Percentiles rank a stretch among this genome's conserved stretches.
Evolutionary conservation across 2,113 vertebrate genomes (phyloP).

Genomic region (Catharus bicknelli): DNA sequence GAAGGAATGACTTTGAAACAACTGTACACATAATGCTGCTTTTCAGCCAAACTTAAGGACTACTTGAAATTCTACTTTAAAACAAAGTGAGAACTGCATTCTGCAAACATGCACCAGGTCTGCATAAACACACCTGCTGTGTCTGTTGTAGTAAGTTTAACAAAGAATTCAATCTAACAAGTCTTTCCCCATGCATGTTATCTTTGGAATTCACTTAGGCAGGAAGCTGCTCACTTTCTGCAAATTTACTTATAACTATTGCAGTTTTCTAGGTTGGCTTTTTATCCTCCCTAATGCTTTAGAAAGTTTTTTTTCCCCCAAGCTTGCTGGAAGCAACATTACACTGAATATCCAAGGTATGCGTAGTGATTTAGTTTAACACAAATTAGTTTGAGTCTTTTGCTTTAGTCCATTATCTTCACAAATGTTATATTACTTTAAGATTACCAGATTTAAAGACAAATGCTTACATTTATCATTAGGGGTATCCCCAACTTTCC

Average conservation of each 20-base stretch:
- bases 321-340: background rate
- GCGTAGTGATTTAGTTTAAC: background rate
- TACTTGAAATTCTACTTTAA: background rate
- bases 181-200: background rate
- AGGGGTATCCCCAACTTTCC: background rate
- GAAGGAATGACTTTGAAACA: background rate
- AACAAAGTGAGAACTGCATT: background rate
- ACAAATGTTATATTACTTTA: background rate
- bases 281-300: background rate
- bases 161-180: background rate
- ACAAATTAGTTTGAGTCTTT: background rate
- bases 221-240: background rate
- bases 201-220: background rate
- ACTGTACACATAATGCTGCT: background rate
- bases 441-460: background rate
- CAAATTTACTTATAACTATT: background rate
- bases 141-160: background rate
- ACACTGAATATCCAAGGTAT: background rate
- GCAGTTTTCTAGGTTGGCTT: background rate
- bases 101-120: background rate
- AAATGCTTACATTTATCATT: background rate
- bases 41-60: background rate
- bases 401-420: background rate
- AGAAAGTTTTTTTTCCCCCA: background rate
- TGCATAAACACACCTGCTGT: background rate